phyloP scores from a whole-genome alignment of 2,888 invertebrate species.

The Scrobipalpa atriplicella region DNA sequence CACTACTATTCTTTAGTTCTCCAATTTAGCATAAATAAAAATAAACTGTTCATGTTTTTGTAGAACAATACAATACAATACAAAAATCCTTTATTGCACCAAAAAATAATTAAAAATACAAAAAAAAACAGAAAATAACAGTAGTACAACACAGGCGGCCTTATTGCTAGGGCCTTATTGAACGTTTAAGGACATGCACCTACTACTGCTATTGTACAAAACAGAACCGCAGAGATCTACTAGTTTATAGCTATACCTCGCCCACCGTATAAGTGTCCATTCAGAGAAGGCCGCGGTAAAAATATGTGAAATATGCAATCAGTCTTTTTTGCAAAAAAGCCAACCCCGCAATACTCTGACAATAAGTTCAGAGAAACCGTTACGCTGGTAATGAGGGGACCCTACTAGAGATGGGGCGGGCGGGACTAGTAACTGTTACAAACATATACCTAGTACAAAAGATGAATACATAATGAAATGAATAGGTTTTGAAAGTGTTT shows the following conservation, averaged over 20 bases:
- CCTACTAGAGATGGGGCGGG: conserved; percentile 32
- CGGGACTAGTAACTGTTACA: not conserved
- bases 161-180: too few species aligned
- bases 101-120: too few species aligned
- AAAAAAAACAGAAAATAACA: too few species aligned
- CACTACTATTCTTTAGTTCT: too few species aligned
- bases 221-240: not conserved
- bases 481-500: too few species aligned
- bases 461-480: too few species aligned
- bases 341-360: conserved; percentile 30
- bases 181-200: too few species aligned
- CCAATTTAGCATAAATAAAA: too few species aligned
- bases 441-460: not conserved
- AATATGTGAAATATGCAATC: conserved; percentile 31
- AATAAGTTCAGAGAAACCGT: conserved; percentile 40
- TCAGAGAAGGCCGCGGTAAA: not conserved
- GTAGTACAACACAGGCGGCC: too few species aligned
- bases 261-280: not conserved
- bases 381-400: conserved; percentile 53
- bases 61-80: too few species aligned
- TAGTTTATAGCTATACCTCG: not conserved
- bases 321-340: conserved; percentile 32
- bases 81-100: too few species aligned
- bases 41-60: too few species aligned
- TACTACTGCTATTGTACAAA: not conserved